Base-by-base conservation (phyloP, 1,140 invertebrate genomes). In the Araneus ventricosus region DNA sequence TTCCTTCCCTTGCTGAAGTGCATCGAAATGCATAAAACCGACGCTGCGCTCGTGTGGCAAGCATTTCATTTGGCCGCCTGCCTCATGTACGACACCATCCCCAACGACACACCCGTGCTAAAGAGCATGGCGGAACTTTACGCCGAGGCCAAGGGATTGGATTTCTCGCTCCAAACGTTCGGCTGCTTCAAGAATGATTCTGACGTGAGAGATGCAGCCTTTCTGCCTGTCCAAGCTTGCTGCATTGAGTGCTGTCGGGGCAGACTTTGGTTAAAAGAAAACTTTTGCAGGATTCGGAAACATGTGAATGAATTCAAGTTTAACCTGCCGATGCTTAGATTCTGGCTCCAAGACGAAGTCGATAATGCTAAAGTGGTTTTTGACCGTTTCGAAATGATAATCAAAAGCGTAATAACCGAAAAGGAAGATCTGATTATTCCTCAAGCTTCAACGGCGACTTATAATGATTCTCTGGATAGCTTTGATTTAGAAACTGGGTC, bases 201-300 rank as follows among this genome's bases (percentile, higher is more conserved):
- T 27, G 86, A 88, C 17, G 7, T 88, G 10, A 88, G 34, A 70
- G 61, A 37, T 70, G 86, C 86, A 17, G 61, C 86, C 2, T 88
- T 88, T 37, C 17, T 88, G 24, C 86, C 86, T 14, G 39, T 88
- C 6, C 86, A 88, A 22, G 86, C 86, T 41, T 63, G 59, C 20
- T 70, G 86, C 10, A 61, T 59, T 4, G 4, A 41, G 3, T 45
- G 86, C 22, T 22, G 10, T 22, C 39, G 24, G 6, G 86, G 86
- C 1, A 37, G 27, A 41, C 22, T 7, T 4, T 88, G 86, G 86
- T n/a, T 88, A 1, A 41, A 37, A 4, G 63, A 88, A 10, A 45
- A 88, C 10, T 70, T 24, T 27, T 37, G 20, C 61, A 34, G 22
- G 5, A 61, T 88, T n/a, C 59, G 39, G 2, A 37, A 70, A 37